phyloP scores from a whole-genome alignment of 92 coral and sea anemone species.

The Actinernus sp. region DNA sequence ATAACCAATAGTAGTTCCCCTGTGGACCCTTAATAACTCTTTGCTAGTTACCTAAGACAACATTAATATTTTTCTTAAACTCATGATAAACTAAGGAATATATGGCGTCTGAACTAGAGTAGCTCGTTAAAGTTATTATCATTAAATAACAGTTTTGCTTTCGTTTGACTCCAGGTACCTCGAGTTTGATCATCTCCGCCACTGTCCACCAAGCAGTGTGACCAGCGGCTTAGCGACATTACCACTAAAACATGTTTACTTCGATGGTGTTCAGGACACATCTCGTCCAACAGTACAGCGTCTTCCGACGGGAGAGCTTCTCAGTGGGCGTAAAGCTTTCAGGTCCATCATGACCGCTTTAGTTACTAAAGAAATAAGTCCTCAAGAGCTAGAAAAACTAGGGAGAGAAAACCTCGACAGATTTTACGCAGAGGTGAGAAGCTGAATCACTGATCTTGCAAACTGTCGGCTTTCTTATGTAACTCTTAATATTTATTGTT shows the following conservation, averaged over 20 bases:
- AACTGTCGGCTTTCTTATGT: too few relatives aligned
- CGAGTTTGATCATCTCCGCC: slow-evolving; percentile 68
- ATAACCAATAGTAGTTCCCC: too few relatives aligned
- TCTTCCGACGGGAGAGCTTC: slow-evolving; percentile 74
- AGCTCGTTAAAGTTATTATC: too few relatives aligned
- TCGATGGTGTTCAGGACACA: slow-evolving; percentile 44
- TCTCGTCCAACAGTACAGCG: slow-evolving; percentile 51
- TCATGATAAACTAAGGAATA: not conserved
- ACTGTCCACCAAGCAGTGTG: slow-evolving; percentile 72
- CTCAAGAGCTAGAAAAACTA: slow-evolving; percentile 34
- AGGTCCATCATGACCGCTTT: slow-evolving; percentile 50
- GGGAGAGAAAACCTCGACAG: slow-evolving; percentile 56
- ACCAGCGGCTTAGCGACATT: slow-evolving; percentile 80
- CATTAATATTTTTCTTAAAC: too few relatives aligned
- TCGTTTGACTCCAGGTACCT: slow-evolving; percentile 70
- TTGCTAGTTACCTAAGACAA: too few relatives aligned
- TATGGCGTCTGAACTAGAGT: too few relatives aligned
- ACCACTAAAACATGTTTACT: slow-evolving; percentile 65
- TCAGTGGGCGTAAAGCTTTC: slow-evolving; percentile 56
- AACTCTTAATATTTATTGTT: too few relatives aligned
- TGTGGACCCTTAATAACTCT: too few relatives aligned
- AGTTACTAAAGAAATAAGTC: slow-evolving; percentile 57
- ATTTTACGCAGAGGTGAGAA: slow-evolving; percentile 51
- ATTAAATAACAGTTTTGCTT: not conserved
- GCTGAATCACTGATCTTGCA: too few relatives aligned